These are phyloP conservation scores for Bacillus rossius DNA, from an alignment of 1,140 invertebrate species.

Conservation along the genomic window DNA sequence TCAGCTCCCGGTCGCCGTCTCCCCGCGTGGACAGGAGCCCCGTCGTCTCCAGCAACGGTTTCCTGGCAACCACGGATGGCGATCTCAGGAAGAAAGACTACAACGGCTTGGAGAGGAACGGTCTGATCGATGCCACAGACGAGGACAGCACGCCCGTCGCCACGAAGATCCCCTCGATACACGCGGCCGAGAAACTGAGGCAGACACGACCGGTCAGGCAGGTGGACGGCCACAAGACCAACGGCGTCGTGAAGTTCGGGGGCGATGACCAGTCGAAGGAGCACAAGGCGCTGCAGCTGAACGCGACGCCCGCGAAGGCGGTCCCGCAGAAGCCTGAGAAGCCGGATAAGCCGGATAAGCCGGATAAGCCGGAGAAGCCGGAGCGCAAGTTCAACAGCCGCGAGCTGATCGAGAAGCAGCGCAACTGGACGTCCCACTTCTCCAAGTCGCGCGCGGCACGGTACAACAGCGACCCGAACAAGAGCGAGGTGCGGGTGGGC, in stretches of 20 bases:
- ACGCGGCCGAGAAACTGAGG: neutral
- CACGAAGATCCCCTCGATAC: no score
- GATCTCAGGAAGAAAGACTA: no score
- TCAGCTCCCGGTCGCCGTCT: conserved; percentile 18
- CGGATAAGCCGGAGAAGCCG: conserved; percentile 65
- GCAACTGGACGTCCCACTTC: conserved; percentile 88
- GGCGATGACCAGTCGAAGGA: neutral
- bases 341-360: conserved; percentile 59
- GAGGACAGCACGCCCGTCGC: no score
- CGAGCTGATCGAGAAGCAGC: conserved; percentile 82
- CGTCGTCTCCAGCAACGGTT: no score
- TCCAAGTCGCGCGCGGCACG: conserved; percentile 61
- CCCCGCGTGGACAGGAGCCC: neutral
- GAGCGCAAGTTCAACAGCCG: conserved; percentile 75
- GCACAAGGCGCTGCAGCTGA: conserved; percentile 41
- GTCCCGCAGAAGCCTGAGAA: conserved; percentile 45
- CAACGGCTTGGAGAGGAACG: no score
- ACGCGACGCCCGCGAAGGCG: conserved; percentile 35
- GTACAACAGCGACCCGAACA: conserved; percentile 57
- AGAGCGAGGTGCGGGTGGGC: conserved; percentile 31
- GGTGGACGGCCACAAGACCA: conserved; percentile 3
- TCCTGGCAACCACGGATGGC: no score
- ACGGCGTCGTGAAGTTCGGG: neutral
- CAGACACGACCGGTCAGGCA: neutral
- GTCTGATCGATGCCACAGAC: no score